Conservation (phyloP, 2,888 invertebrate species). For the Mythimna vitellina region DNA sequence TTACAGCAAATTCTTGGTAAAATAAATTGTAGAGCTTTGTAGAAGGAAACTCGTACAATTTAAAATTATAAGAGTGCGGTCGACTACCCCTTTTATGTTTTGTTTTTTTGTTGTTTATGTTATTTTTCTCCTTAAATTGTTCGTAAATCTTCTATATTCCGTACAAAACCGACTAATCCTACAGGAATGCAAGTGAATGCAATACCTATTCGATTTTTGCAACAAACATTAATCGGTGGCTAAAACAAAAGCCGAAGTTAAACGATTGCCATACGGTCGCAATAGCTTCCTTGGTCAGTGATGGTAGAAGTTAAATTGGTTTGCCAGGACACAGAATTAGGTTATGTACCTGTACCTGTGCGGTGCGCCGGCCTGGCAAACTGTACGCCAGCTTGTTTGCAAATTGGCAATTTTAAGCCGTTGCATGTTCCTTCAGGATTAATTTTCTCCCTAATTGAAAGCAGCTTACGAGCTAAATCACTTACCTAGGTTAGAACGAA, state of each 20-base stretch:
- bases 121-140: not conserved
- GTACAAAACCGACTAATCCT: not conserved
- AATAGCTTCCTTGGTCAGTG: slow-evolving; percentile 72
- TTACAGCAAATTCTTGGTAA: slow-evolving; percentile 18
- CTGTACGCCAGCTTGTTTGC: slow-evolving; percentile 51
- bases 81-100: slow-evolving; percentile 5
- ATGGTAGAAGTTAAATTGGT: slow-evolving; percentile 78
- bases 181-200: not conserved
- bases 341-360: slow-evolving; percentile 61
- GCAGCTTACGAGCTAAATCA: slow-evolving; percentile 41
- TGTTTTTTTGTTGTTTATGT: not conserved
- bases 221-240: slow-evolving; percentile 23
- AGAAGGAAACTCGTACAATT: slow-evolving; percentile 3
- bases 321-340: slow-evolving; percentile 76
- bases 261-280: slow-evolving; percentile 64
- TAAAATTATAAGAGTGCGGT: slow-evolving; percentile 1
- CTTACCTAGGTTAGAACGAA: slow-evolving; percentile 21
- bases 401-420: slow-evolving; percentile 61
- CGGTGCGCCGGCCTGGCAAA: slow-evolving; percentile 54
- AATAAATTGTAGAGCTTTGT: slow-evolving; percentile 39
- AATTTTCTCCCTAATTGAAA: slow-evolving; percentile 51
- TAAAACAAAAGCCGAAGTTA: slow-evolving; percentile 50
- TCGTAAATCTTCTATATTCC: not conserved
- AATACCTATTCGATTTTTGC: not conserved
- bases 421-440: slow-evolving; percentile 47